Evolutionary conservation across 1,140 invertebrate genomes (phyloP).

Genomic region (Galendromus occidentalis): DNA sequence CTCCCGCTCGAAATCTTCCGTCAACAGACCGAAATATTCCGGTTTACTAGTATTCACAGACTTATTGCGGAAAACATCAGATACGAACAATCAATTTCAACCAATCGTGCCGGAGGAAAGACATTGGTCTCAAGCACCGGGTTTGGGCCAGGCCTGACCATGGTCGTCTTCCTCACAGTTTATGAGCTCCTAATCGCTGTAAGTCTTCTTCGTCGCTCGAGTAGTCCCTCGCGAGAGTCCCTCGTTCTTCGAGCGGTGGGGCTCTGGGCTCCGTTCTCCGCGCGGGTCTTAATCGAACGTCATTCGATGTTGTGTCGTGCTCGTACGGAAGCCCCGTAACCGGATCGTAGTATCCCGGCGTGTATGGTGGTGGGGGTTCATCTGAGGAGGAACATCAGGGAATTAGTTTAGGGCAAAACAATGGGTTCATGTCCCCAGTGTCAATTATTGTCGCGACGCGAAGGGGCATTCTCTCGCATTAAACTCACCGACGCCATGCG

Average conservation of each 20-base stretch:
- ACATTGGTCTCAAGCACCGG: too few species aligned
- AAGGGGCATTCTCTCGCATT: too few species aligned
- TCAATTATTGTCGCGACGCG: too few species aligned
- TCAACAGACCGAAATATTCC: too few species aligned
- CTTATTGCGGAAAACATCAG: too few species aligned
- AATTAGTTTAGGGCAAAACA: neutral
- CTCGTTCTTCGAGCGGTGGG: neutral
- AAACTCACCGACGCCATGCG: constrained; percentile 16
- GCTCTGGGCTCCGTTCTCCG: neutral
- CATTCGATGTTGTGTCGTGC: constrained; percentile 13
- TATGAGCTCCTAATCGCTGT: constrained; percentile 2
- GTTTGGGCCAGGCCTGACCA: too few species aligned
- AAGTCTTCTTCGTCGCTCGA: neutral
- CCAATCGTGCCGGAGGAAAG: too few species aligned
- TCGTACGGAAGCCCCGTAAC: constrained; percentile 16
- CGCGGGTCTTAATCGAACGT: neutral
- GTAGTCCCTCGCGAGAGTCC: neutral
- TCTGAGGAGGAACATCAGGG: constrained; percentile 14
- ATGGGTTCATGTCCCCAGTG: neutral
- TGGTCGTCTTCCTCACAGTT: too few species aligned
- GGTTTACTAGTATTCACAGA: too few species aligned
- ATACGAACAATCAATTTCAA: too few species aligned
- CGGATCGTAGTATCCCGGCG: constrained; percentile 19
- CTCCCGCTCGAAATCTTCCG: too few species aligned
- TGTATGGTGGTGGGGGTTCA: constrained; percentile 21